These are phyloP conservation scores for Hyles vespertilio DNA, from an alignment of 1,140 invertebrate species.

Conservation along the genomic window DNA sequence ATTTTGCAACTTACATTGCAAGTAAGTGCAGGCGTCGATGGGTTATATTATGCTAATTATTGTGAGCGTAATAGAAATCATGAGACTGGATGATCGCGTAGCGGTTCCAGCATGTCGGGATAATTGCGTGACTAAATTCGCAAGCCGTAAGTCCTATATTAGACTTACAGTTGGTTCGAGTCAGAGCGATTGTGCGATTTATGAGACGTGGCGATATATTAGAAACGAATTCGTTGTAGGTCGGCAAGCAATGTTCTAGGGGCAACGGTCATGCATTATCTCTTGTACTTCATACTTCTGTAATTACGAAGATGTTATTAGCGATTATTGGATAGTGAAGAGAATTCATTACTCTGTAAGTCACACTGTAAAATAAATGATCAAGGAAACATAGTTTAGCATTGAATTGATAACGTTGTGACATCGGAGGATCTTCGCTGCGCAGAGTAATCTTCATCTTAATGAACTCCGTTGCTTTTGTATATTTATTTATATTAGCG, in stretches of 20 bases:
- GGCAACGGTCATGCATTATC: too few species aligned
- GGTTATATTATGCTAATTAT: slow-evolving; percentile 36
- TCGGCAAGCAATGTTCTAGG: slow-evolving; percentile 16
- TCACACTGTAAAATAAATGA: background rate
- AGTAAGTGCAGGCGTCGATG: slow-evolving; percentile 12
- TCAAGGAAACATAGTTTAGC: slow-evolving; percentile 1
- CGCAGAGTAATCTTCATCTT: too few species aligned
- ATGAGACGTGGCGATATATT: slow-evolving; percentile 34
- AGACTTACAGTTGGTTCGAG: slow-evolving; percentile 30
- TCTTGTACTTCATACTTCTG: too few species aligned
- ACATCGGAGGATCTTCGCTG: background rate
- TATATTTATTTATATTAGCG: too few species aligned
- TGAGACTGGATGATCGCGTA: slow-evolving; percentile 20
- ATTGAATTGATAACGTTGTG: slow-evolving; percentile 6
- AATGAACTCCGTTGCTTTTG: too few species aligned
- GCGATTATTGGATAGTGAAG: background rate
- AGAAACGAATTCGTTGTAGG: slow-evolving; percentile 36
- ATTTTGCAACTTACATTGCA: background rate
- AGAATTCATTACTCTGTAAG: background rate
- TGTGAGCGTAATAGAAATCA: slow-evolving; percentile 29
- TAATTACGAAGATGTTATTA: too few species aligned
- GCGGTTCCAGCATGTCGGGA: slow-evolving; percentile 22
- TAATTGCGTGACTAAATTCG: slow-evolving; percentile 43
- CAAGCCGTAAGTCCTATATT: slow-evolving; percentile 28
- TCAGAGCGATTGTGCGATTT: slow-evolving; percentile 32